Base-by-base conservation (phyloP, 2,888 invertebrate genomes). In the Operophtera brumata region DNA sequence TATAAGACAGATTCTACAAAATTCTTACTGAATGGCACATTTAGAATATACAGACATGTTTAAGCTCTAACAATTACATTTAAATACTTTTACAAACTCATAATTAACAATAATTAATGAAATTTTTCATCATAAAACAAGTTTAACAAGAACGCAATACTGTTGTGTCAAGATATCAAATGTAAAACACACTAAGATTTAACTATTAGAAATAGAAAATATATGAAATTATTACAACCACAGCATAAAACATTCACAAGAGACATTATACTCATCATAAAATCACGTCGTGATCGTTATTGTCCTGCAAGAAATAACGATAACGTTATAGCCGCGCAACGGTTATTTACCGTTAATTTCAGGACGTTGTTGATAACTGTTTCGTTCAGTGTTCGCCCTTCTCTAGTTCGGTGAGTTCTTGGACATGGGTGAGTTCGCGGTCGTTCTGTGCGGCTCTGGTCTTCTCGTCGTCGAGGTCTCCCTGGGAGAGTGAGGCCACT, bases 401-500 rank as follows among this genome's bases (percentile, higher is more conserved):
- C 64, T 92, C 92, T 44, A 93, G 75, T 69, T 94, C 94, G 47
- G 93, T 90, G 42, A 94, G 90, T 77, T 94, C 94, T 67, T 94
- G 93, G 3, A 93, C 91, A 47, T 92, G 81, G n/a, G 91, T 91
- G 30, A 73, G 71, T 28, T 88, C 85, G 66, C 77, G 75, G 12
- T 88, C 89, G 86, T 77, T 91, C 71, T 83, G 85, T 43, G 68
- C 32, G 73, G 75, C 65, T 52, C 82, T 87, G 64, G 72, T 76
- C 64, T 84, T 89, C 41, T 86, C 89, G 41, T 84, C 86, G 40
- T 86, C 89, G 45, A 84, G 90, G 74, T 97, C 97, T 9, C 93
- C 92, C 73, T 93, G 93, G 54, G 96, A 96, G 61, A 97, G 90
- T 66, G 96, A 93, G 71, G 96, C 94, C 28, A 99, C 97, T 48